Percentiles rank a stretch among this genome's conserved stretches.
Conservation (phyloP, 2,113 vertebrate genomes). For the Trichechus manatus region DNA sequence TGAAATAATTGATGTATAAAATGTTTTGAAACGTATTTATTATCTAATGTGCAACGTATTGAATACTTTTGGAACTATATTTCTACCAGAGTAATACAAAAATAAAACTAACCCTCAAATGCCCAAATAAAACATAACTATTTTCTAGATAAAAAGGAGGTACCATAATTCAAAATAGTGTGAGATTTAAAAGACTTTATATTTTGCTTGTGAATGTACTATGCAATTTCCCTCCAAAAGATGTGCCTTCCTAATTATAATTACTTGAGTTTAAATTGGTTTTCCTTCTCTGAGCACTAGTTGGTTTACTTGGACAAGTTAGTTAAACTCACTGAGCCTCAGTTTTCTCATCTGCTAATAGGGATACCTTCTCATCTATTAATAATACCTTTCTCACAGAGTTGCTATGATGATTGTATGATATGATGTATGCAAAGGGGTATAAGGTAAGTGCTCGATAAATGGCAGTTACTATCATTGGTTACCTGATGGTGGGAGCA, state of each 20-base stretch:
- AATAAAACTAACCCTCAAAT: slow-evolving; percentile 48
- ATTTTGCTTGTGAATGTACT: slow-evolving; percentile 28
- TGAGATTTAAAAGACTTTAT: slow-evolving; percentile 49
- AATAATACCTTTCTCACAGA: neutral
- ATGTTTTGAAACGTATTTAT: slow-evolving; percentile 44
- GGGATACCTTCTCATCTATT: slow-evolving; percentile 8
- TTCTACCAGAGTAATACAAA: neutral
- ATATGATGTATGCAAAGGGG: neutral
- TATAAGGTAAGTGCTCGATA: neutral
- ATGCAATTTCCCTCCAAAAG: slow-evolving; percentile 20
- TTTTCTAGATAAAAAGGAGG: slow-evolving; percentile 30
- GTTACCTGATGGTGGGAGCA: neutral
- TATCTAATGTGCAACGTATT: neutral
- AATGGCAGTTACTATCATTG: neutral
- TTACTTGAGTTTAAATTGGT: slow-evolving; percentile 48
- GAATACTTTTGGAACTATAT: slow-evolving; percentile 19
- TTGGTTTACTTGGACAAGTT: neutral
- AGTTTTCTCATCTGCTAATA: slow-evolving; percentile 39
- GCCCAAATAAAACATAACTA: neutral
- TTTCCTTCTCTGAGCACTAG: slow-evolving; percentile 2
- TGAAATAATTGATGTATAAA: slow-evolving; percentile 44
- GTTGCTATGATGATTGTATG: slow-evolving; percentile 45
- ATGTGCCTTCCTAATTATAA: slow-evolving; percentile 17
- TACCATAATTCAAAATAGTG: neutral
- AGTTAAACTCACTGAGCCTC: slow-evolving; percentile 28